These are phyloP conservation scores for Agrochola macilenta DNA, from an alignment of 2,888 invertebrate genomes.

Conservation along the genomic window DNA sequence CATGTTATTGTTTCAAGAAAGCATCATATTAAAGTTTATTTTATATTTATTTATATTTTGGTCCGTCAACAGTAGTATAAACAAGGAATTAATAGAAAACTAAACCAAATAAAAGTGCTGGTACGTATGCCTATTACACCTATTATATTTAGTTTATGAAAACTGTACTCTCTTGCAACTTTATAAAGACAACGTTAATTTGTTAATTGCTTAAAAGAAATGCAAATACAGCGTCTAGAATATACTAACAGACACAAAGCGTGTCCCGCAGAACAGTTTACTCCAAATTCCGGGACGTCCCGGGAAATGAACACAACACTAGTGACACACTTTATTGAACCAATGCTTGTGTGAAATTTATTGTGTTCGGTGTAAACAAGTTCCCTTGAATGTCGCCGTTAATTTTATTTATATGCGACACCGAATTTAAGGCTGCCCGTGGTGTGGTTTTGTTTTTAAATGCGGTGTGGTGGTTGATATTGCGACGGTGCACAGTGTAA, in stretches of 20 bases:
- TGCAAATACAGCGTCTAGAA: neutral
- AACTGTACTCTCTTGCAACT: neutral
- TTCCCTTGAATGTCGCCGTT: slow-evolving; percentile 58
- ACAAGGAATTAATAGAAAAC: neutral
- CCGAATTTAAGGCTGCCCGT: slow-evolving; percentile 46
- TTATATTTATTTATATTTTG: neutral
- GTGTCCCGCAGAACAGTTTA: slow-evolving; percentile 29
- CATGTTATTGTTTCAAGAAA: neutral
- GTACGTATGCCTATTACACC: neutral
- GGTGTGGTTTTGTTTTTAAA: slow-evolving; percentile 43
- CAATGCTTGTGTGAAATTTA: slow-evolving; percentile 66
- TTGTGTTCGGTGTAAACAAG: slow-evolving; percentile 66
- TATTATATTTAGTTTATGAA: neutral
- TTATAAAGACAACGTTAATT: neutral
- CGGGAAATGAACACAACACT: slow-evolving; percentile 61
- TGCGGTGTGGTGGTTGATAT: neutral
- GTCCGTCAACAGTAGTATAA: too few species aligned
- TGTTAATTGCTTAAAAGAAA: neutral
- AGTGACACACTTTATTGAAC: slow-evolving; percentile 61
- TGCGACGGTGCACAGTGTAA: neutral
- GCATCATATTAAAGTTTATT: neutral
- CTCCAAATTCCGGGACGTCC: slow-evolving; percentile 46
- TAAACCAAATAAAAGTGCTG: neutral
- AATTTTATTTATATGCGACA: slow-evolving; percentile 62
- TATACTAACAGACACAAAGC: neutral